Evolutionary conservation across 2,888 invertebrate species (phyloP).

Genomic region (Oxystoma pomonae): DNA sequence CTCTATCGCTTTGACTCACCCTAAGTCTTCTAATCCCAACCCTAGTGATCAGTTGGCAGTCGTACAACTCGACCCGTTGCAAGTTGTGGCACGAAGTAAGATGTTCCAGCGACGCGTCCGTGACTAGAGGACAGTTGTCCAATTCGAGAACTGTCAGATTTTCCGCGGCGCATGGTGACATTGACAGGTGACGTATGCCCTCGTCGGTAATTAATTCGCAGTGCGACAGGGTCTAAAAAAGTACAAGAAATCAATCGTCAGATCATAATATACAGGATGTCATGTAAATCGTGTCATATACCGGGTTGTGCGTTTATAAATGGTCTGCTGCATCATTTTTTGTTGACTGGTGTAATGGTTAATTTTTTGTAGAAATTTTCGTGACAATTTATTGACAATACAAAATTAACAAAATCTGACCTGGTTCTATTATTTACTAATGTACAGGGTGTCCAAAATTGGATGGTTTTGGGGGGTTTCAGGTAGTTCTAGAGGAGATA

Average conservation of each 20-base stretch:
- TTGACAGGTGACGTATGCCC: conserved; percentile 90
- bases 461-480: no score
- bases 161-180: conserved; percentile 91
- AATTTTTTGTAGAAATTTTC: no score
- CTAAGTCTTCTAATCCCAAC: conserved; percentile 93
- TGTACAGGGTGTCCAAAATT: no score
- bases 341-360: no score
- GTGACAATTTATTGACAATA: no score
- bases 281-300: neutral
- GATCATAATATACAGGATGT: conserved; percentile 6
- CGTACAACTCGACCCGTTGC: conserved; percentile 96
- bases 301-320: no score
- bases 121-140: conserved; percentile 98
- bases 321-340: no score
- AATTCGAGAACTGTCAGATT: conserved; percentile 91
- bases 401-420: no score
- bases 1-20: conserved; percentile 64
- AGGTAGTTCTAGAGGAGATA: no score
- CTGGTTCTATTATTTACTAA: no score
- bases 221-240: conserved; percentile 87
- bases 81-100: conserved; percentile 92
- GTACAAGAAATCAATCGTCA: no score
- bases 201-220: conserved; percentile 99
- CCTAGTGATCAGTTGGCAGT: conserved; percentile 97
- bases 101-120: conserved; percentile 94